Conservation (phyloP, 1,140 invertebrate genomes). For the Bombus impatiens region DNA sequence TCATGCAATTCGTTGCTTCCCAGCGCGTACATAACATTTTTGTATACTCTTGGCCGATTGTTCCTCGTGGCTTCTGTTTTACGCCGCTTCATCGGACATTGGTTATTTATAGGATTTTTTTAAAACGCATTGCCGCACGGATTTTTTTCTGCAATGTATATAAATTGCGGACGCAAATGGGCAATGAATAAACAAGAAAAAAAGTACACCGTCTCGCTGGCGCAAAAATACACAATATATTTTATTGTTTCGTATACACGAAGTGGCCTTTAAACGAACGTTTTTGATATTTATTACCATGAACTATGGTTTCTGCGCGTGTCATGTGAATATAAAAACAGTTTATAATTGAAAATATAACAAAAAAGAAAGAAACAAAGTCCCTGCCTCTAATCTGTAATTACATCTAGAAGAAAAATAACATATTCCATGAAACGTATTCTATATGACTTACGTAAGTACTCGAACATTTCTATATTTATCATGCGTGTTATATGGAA, state of each 20-base stretch:
- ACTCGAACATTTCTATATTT: too few species aligned
- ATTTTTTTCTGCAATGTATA: background rate
- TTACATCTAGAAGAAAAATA: background rate
- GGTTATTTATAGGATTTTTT: background rate
- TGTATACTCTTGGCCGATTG: background rate
- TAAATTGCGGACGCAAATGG: constrained; percentile 8
- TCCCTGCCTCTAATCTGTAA: background rate
- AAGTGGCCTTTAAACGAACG: constrained; percentile 9
- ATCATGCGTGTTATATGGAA: too few species aligned
- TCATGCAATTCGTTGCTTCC: background rate
- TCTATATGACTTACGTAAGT: too few species aligned
- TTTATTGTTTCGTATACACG: constrained; percentile 1
- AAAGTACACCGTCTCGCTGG: background rate
- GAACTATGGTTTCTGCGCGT: background rate
- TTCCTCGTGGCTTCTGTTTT: background rate
- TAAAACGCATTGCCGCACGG: background rate
- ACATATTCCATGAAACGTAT: background rate
- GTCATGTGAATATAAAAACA: background rate
- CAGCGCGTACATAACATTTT: background rate
- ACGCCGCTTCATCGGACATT: too few species aligned
- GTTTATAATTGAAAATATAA: background rate
- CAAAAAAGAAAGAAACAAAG: background rate
- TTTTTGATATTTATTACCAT: background rate
- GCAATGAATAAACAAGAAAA: constrained; percentile 1
- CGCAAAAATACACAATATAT: background rate